phyloP scores from a whole-genome alignment of 2,888 invertebrate species.

The Hemaris fuciformis region DNA sequence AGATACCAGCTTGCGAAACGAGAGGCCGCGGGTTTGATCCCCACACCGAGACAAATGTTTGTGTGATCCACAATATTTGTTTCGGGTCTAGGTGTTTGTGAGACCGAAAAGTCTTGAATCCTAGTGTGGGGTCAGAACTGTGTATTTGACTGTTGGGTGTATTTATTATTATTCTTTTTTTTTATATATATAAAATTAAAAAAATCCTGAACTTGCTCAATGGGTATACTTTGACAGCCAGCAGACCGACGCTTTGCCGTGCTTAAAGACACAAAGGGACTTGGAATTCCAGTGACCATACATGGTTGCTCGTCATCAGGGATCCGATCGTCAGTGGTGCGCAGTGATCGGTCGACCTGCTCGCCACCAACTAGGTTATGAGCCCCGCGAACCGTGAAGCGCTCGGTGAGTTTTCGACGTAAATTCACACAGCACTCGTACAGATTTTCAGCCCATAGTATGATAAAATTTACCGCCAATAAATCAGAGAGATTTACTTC shows the following conservation, averaged over 20 bases:
- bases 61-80: no score
- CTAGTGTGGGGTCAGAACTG: no score
- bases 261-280: background rate
- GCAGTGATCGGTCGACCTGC: background rate
- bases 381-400: background rate
- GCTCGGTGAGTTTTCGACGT: background rate
- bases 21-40: no score
- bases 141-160: no score
- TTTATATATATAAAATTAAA: no score
- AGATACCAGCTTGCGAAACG: no score
- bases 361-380: background rate
- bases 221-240: background rate
- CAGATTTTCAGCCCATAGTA: background rate
- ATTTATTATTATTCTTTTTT: no score
- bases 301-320: background rate
- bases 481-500: no score
- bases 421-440: background rate
- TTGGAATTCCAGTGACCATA: background rate
- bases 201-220: background rate
- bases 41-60: no score
- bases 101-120: no score
- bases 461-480: background rate
- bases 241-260: background rate
- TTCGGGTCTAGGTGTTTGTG: no score
- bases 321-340: background rate